phyloP scores from a whole-genome alignment of 2,113 vertebrate species.

The Fulica atra region DNA sequence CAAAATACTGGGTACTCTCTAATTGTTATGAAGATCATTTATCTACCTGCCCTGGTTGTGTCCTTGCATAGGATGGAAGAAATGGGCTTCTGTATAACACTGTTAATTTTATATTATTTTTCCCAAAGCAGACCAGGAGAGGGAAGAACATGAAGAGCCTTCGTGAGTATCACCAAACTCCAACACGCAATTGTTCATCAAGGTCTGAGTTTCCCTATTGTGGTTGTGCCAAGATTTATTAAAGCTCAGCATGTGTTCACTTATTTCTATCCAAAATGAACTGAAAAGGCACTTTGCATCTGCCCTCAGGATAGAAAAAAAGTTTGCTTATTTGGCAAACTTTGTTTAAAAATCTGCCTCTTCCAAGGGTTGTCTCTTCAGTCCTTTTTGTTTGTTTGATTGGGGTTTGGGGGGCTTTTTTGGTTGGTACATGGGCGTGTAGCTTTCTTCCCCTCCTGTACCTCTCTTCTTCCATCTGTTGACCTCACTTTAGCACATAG shows the following conservation, averaged over 20 bases:
- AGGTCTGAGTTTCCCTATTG: constrained; percentile 51
- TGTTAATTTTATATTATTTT: not conserved
- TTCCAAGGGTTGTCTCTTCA: constrained; percentile 59
- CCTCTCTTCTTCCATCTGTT: constrained; percentile 73
- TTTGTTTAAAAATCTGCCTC: constrained; percentile 78
- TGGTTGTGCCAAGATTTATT: constrained; percentile 71
- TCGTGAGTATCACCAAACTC: constrained; percentile 37
- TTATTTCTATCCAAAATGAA: constrained; percentile 69
- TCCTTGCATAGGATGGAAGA: not conserved
- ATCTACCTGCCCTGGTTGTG: not conserved
- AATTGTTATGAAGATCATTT: not conserved
- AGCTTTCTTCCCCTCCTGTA: constrained; percentile 43
- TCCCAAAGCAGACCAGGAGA: not conserved
- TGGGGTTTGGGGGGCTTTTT: not conserved
- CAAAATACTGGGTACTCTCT: not conserved
- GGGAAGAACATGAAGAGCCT: not conserved
- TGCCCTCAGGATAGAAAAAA: constrained; percentile 38
- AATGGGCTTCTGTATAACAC: not conserved
- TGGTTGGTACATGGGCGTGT: not conserved
- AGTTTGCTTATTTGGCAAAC: constrained; percentile 73
- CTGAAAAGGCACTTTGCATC: constrained; percentile 76
- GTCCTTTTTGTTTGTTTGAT: constrained; percentile 30
- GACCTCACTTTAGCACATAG: constrained; percentile 63
- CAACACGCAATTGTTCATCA: constrained; percentile 35
- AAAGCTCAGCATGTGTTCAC: constrained; percentile 72